Conservation (phyloP, 2,888 invertebrate species). For the Platypus cylindrus region DNA sequence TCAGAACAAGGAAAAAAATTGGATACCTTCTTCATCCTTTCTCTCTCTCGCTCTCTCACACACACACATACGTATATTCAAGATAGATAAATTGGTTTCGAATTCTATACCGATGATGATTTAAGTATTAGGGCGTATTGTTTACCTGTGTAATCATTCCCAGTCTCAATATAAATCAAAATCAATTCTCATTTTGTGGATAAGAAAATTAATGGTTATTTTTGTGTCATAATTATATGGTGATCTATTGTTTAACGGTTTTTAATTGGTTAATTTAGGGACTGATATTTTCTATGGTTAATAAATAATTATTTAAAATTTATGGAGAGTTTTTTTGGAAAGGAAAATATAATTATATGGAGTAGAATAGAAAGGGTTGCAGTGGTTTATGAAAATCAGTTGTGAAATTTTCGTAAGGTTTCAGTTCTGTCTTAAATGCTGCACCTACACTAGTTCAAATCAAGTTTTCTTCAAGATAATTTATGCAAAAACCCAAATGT, state of each 20-base stretch:
- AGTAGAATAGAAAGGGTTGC: no score
- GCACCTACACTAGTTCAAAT: no score
- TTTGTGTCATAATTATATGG: conserved; percentile 12
- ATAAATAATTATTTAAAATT: conserved; percentile 8
- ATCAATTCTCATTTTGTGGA: conserved; percentile 14
- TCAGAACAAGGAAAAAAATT: no score
- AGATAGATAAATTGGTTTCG: conserved; percentile 11
- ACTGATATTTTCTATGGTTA: conserved; percentile 7
- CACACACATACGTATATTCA: no score
- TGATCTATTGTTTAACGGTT: conserved; percentile 14
- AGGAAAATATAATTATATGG: no score
- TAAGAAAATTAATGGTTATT: conserved; percentile 11
- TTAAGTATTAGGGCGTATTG: conserved; percentile 12
- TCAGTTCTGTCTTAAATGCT: no score
- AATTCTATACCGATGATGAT: conserved; percentile 7
- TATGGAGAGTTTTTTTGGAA: no score
- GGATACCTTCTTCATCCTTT: conserved; percentile 4
- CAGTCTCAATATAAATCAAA: conserved; percentile 16
- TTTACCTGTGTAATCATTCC: conserved; percentile 15
- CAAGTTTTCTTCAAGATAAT: no score
- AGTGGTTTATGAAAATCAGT: no score
- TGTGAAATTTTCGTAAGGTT: no score
- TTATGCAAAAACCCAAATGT: no score
- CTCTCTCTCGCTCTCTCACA: no score
- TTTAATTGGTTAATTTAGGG: conserved; percentile 12